Evolutionary conservation across 2,888 invertebrate genomes (phyloP), one percentile per base, ranked within the genome.

Genomic region (Oxytorus armatus): DNA sequence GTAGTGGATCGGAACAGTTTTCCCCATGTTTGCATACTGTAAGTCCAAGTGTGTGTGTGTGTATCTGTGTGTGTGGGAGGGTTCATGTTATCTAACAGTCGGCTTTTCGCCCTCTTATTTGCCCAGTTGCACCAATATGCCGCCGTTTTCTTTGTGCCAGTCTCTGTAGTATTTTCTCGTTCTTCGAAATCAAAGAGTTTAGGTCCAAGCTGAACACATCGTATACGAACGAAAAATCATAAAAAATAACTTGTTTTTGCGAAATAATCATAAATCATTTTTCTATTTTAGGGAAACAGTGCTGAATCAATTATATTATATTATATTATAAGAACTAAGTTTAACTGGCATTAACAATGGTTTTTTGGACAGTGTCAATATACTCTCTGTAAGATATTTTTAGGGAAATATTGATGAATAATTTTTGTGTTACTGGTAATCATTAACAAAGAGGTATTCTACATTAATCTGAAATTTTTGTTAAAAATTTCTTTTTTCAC

Each of bases 1-100:
- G 83, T 83, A 81, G 83, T 84, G 84, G 85, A 88, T 86, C 83
- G 85, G 84, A 87, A 82, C 80, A 85, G 84, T 86, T 88, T 85
- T 77, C 29, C 59, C 63, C 53, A 11, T 72, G 55, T 79, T 72
- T 74, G 61, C 65, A 49, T 65, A n/a, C n/a, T n/a, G n/a, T n/a
- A 55, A 39, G 49, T 65, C 23, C 11, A 61, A 36, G 11, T 42
- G 39, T 51, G 49, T 59, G 33, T 61, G 11, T 51, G 16, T 39
- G 33, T 36, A n/a, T 36, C 16, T 29, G 21, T 14, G 39, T 47
- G 18, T 18, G 14, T 65, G 23, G n/a, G 29, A 42, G 29, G 39
- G 23, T 36, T 14, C 36, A 23, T 55, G 73, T 81, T 81, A 82
- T 81, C 79, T 63, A 57, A 68, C 55, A 75, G 55, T 51, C 33